Conservation (phyloP, 1,140 invertebrate genomes). For the Apis dorsata region DNA sequence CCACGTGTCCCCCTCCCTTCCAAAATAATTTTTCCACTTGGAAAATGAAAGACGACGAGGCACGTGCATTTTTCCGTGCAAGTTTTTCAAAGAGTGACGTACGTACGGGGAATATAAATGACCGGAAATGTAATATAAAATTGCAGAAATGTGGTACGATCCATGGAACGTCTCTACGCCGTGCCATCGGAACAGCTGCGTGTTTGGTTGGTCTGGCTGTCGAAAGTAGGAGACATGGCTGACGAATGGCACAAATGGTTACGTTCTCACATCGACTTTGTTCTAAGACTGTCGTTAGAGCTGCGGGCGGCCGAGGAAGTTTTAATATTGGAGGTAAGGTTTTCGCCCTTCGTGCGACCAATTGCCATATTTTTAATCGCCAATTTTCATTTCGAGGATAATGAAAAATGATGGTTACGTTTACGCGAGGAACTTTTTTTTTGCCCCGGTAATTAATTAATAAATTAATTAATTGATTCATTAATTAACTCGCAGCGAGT, state of each 20-base stretch:
- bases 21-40: too few species aligned
- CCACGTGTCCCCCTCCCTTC: too few species aligned
- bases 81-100: too few species aligned
- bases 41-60: too few species aligned
- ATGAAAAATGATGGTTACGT: background rate
- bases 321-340: constrained; percentile 10
- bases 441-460: too few species aligned
- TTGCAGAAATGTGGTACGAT: constrained; percentile 51
- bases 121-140: background rate
- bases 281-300: constrained; percentile 56
- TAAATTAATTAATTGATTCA: background rate
- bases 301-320: constrained; percentile 38
- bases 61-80: too few species aligned
- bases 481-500: background rate
- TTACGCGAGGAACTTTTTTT: background rate
- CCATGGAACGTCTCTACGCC: constrained; percentile 59
- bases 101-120: background rate
- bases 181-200: constrained; percentile 68
- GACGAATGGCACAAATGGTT: constrained; percentile 70
- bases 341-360: too few species aligned
- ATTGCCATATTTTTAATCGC: too few species aligned
- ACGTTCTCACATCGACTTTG: constrained; percentile 64
- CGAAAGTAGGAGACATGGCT: constrained; percentile 62
- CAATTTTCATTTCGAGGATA: too few species aligned
- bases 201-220: constrained; percentile 67